Conservation (phyloP, 2,113 vertebrate genomes). For the Rhinogobius similis region DNA sequence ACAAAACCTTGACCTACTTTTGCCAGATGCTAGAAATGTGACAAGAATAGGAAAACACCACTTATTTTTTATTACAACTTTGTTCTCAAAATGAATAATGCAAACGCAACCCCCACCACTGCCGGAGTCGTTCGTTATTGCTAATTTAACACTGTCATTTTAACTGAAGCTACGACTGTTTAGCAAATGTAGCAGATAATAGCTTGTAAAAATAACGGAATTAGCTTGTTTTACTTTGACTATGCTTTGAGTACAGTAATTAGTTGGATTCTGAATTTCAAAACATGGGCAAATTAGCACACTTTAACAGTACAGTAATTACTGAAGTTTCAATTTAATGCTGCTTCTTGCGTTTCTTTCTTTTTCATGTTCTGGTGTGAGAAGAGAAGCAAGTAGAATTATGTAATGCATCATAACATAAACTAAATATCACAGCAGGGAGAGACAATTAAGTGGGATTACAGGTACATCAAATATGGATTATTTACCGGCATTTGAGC, state of each 20-base stretch:
- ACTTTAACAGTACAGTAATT: constrained; percentile 1
- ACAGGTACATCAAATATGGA: neutral
- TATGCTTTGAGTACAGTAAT: constrained; percentile 8
- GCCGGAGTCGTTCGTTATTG: constrained; percentile 33
- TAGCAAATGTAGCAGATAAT: constrained; percentile 47
- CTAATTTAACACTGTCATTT: constrained; percentile 45
- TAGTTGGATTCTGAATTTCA: neutral
- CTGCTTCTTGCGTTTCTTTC: neutral
- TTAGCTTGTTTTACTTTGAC: constrained; percentile 5
- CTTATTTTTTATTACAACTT: constrained; percentile 14
- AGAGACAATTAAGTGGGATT: neutral
- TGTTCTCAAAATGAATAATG: constrained; percentile 27
- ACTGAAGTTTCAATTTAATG: neutral
- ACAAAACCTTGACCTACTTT: constrained; percentile 22
- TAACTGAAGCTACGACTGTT: constrained; percentile 27
- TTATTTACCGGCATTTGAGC: neutral
- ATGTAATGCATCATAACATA: neutral
- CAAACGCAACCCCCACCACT: neutral
- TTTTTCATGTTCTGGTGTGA: neutral
- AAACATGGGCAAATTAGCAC: constrained; percentile 4
- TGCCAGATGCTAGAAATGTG: constrained; percentile 22
- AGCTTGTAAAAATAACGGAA: constrained; percentile 15
- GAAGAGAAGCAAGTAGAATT: neutral
- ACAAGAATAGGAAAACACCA: constrained; percentile 15
- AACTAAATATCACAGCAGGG: neutral